Evolutionary conservation across 2,888 invertebrate genomes (phyloP), one percentile per base, ranked within the genome.

Genomic region (Pachydiplax longipennis): DNA sequence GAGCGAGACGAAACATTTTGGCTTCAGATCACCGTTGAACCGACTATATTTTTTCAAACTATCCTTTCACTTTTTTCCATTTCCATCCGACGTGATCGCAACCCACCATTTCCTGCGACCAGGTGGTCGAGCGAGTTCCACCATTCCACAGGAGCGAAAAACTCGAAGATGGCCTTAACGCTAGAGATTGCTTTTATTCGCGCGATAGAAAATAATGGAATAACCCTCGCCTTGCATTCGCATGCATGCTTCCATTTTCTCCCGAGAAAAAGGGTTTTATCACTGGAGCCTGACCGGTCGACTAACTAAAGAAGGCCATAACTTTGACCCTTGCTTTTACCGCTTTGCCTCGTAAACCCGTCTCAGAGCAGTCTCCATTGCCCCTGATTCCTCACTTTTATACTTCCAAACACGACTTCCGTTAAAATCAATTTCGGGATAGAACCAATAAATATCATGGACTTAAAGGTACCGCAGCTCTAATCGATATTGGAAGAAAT

Each of bases 301-400:
- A 87, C 87, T 87, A 87, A 65, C 65, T 87, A 58, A 65, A 65
- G 87, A 40, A 40, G 87, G 65, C 37, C 87, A 87, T 87, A 87
- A 87, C 87, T 87, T 61, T 87, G 87, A 61, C 87, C 87, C 18
- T 53, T 73, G 73, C 73, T 73, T 73, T 31, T 25, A 73, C 73
- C 25, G 31, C 73, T 73, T 31, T 31, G 31, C 31, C 73, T 31
- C 73, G 13, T 31, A 31, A 25, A 25, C 31, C 73, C 73, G 73
- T 73, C 73, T 25, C 13, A 22, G 5, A 25, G 73, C 73, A 31
- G 73, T 73, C 73, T 73, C 73, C 73, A n/a, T 48, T 12, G 8
- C 82, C 10, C 48, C 8, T 15, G 25, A 65, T 22, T 22, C 65
- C 65, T 65, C 3, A 25, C 13, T 0, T 31, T 31, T 6, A 6